These are phyloP conservation scores for Trachelus stipa DNA, from an alignment of 2,888 invertebrate genomes.

Conservation along the genomic window DNA sequence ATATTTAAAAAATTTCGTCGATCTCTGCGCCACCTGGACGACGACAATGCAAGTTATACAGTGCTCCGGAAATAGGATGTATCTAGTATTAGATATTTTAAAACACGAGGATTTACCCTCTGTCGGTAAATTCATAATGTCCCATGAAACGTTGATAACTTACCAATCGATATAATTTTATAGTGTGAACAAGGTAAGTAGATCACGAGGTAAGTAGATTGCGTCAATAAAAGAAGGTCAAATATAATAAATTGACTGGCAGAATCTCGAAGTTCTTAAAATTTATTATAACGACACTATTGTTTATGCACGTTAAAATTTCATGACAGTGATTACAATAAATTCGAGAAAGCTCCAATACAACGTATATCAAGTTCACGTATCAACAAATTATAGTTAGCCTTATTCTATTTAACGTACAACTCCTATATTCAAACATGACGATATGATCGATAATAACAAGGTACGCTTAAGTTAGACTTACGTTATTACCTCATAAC, in stretches of 20 bases:
- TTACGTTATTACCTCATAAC: background rate
- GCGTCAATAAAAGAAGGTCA: background rate
- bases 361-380: conserved; percentile 11
- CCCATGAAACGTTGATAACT: too few relatives aligned
- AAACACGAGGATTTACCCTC: background rate
- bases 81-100: too few relatives aligned
- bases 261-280: background rate
- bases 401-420: conserved; percentile 57
- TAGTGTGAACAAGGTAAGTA: background rate
- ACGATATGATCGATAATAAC: conserved; percentile 16
- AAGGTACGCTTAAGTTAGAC: conserved; percentile 25
- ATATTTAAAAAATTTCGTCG: background rate
- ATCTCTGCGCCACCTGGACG: background rate
- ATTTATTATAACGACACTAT: background rate
- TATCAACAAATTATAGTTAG: conserved; percentile 57
- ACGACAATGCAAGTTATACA: background rate
- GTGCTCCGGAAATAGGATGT: background rate
- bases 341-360: too few relatives aligned
- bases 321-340: too few relatives aligned
- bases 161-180: background rate
- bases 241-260: background rate
- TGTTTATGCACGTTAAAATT: too few relatives aligned
- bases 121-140: background rate
- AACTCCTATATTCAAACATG: conserved; percentile 49
- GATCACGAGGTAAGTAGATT: background rate